phyloP scores from a whole-genome alignment of 2,113 vertebrate genomes.

The Oophaga pumilio region DNA sequence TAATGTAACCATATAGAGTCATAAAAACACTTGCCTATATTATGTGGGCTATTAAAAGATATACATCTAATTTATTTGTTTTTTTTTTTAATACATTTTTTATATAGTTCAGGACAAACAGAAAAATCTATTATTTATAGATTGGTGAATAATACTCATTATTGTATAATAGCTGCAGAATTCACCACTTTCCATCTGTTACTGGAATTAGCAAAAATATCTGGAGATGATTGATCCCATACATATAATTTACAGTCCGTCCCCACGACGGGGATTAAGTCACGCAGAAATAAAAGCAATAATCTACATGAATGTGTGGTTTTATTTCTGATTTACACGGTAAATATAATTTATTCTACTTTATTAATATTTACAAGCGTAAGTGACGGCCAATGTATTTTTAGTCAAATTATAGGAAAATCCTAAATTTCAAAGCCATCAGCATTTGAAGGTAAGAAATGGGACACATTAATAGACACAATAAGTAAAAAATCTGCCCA shows the following conservation, averaged over 20 bases:
- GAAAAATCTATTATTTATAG: background rate
- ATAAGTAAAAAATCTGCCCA: background rate
- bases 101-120: background rate
- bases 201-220: slow-evolving; percentile 54
- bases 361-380: background rate
- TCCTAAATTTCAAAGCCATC: background rate
- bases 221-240: slow-evolving; percentile 55
- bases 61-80: background rate
- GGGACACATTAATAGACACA: background rate
- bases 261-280: background rate
- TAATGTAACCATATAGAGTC: too few species aligned
- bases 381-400: background rate
- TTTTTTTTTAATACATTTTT: background rate
- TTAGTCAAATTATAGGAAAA: background rate
- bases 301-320: background rate
- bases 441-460: background rate
- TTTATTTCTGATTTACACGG: too few species aligned
- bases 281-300: background rate
- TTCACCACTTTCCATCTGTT: slow-evolving; percentile 14
- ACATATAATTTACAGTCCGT: slow-evolving; percentile 27
- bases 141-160: background rate
- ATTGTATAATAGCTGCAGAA: background rate
- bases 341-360: background rate
- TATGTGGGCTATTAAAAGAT: background rate
- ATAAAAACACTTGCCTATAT: too few species aligned